phyloP scores from a whole-genome alignment of 2,797 vertebrate species.

The Coccyzus lansbergi region DNA sequence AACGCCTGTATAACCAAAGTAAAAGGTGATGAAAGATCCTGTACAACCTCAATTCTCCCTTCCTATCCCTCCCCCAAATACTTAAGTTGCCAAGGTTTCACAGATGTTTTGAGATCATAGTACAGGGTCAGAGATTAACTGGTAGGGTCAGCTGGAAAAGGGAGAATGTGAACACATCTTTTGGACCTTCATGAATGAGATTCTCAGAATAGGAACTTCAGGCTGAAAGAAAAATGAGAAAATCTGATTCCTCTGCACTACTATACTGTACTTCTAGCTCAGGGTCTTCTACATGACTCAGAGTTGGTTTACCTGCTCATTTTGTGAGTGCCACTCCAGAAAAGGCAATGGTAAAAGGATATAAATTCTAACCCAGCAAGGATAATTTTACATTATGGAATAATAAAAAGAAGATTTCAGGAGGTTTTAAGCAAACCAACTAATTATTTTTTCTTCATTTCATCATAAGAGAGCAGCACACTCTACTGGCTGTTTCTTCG shows the following conservation, averaged over 20 bases:
- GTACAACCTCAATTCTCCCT: constrained; percentile 37
- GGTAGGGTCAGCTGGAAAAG: constrained; percentile 73
- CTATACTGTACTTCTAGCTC: constrained; percentile 15
- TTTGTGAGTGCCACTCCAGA: neutral
- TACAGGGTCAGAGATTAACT: constrained; percentile 75
- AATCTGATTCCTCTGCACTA: constrained; percentile 40
- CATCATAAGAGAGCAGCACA: constrained; percentile 70
- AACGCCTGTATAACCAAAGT: constrained; percentile 47
- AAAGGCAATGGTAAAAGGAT: neutral
- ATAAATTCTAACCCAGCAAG: neutral
- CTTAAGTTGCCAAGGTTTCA: constrained; percentile 39
- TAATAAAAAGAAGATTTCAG: neutral
- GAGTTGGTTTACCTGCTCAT: neutral
- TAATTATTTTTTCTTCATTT: neutral
- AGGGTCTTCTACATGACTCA: neutral
- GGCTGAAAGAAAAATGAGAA: constrained; percentile 69
- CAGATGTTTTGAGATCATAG: constrained; percentile 72
- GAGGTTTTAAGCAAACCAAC: neutral
- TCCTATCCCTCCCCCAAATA: neutral
- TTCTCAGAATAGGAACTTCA: constrained; percentile 70
- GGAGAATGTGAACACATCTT: constrained; percentile 71
- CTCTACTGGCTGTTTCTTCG: constrained; percentile 70
- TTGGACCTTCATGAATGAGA: constrained; percentile 71
- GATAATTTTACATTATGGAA: neutral
- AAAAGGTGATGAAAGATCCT: constrained; percentile 58